Conservation (phyloP, 2,113 vertebrate species). For the Myotis brandtii region DNA sequence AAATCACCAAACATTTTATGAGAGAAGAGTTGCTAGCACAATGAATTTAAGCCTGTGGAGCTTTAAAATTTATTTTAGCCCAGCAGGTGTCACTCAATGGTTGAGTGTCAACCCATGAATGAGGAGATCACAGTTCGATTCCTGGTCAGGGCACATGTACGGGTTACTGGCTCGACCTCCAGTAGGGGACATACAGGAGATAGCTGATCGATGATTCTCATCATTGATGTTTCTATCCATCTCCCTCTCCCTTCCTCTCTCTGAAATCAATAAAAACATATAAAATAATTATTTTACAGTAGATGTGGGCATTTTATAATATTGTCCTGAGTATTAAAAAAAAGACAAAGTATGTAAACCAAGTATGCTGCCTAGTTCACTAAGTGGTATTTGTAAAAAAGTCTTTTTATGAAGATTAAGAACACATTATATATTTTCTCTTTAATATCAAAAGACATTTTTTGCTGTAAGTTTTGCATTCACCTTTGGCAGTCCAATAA, state of each 20-base stretch:
- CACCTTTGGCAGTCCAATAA: neutral
- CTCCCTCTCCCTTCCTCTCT: too few relatives aligned
- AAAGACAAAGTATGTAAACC: neutral
- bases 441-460: neutral
- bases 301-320: neutral
- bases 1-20: neutral
- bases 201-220: too few relatives aligned
- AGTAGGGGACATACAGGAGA: too few relatives aligned
- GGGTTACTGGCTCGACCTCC: too few relatives aligned
- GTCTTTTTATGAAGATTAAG: constrained; percentile 40
- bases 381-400: constrained; percentile 30
- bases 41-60: neutral
- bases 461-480: constrained; percentile 18
- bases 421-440: neutral
- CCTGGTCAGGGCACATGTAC: too few relatives aligned
- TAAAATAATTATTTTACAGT: constrained; percentile 32
- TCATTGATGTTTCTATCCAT: too few relatives aligned
- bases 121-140: too few relatives aligned
- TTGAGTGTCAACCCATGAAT: too few relatives aligned
- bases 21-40: constrained; percentile 16
- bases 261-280: too few relatives aligned
- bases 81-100: too few relatives aligned
- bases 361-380: neutral
- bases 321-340: neutral
- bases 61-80: constrained; percentile 50